Evolutionary conservation across 2,888 invertebrate species (phyloP).

Genomic region (Mesopsocus fuscifrons): DNA sequence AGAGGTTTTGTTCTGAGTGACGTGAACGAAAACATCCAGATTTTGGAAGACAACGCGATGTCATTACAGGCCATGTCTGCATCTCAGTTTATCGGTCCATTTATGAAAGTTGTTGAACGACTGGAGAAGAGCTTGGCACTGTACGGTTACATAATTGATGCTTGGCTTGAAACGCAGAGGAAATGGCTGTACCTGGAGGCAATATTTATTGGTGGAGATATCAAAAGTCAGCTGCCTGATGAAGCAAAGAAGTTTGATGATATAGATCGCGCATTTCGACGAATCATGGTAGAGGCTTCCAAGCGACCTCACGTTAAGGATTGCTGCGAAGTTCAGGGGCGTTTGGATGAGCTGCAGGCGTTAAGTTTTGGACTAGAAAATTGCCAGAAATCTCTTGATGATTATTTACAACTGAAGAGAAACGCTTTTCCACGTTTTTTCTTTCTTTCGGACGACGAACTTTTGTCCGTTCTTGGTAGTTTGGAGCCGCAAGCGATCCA

Average conservation of each 20-base stretch:
- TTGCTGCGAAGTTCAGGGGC: constrained; percentile 53
- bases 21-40: constrained; percentile 62
- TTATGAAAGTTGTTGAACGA: constrained; percentile 58
- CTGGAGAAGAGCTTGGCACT: constrained; percentile 68
- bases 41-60: constrained; percentile 77
- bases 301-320: constrained; percentile 61
- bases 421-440: constrained; percentile 79
- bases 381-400: constrained; percentile 81
- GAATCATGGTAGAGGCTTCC: constrained; percentile 70
- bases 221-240: constrained; percentile 66
- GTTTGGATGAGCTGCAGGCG: constrained; percentile 53
- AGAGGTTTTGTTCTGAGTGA: constrained; percentile 64
- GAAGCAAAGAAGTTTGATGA: constrained; percentile 82
- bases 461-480: constrained; percentile 74
- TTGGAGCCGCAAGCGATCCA: constrained; percentile 70
- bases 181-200: constrained; percentile 88
- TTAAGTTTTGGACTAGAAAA: constrained; percentile 59
- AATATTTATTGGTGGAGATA: constrained; percentile 80
- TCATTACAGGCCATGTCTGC: constrained; percentile 80
- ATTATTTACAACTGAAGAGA: constrained; percentile 75
- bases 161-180: constrained; percentile 69
- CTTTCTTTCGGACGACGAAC: constrained; percentile 85
- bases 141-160: constrained; percentile 71
- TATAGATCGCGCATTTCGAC: constrained; percentile 61
- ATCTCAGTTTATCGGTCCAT: constrained; percentile 80